A percentile compares a stretch with the other conserved stretches of the same genome.
phyloP scores from a whole-genome alignment of 2,888 invertebrate species.

The Stramonita haemastoma region DNA sequence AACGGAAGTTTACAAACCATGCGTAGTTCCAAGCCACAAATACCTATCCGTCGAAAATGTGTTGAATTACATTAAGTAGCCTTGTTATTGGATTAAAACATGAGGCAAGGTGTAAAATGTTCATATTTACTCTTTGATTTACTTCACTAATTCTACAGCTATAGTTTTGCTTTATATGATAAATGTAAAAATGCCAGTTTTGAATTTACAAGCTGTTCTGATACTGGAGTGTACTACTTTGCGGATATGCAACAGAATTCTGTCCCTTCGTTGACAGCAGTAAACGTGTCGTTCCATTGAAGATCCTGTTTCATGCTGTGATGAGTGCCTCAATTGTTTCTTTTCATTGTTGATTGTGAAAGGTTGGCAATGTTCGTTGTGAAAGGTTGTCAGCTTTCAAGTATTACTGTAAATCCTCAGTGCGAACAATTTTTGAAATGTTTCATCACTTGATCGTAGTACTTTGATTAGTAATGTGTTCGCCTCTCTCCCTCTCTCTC shows the following conservation, averaged over 20 bases:
- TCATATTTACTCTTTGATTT: too few species aligned
- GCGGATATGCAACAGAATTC: not conserved
- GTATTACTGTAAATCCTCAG: not conserved
- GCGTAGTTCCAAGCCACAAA: too few species aligned
- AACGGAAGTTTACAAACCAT: too few species aligned
- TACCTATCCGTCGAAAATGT: too few species aligned
- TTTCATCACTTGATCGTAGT: not conserved
- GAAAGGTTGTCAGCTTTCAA: not conserved
- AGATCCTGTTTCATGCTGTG: constrained; percentile 7
- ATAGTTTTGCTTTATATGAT: too few species aligned
- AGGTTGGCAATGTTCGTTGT: not conserved
- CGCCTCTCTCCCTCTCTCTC: too few species aligned
- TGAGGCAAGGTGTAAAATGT: too few species aligned
- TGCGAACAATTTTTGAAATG: not conserved
- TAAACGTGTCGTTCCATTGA: constrained; percentile 11
- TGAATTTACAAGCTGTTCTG: not conserved
- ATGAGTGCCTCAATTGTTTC: not conserved
- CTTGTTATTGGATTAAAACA: too few species aligned
- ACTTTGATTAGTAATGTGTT: too few species aligned
- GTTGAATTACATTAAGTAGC: too few species aligned
- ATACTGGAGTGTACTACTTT: not conserved
- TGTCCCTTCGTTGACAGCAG: constrained; percentile 31
- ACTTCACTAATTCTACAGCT: too few species aligned
- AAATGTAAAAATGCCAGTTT: not conserved
- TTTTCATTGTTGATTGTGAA: not conserved